These are phyloP conservation scores for Apamea sordens DNA, from an alignment of 2,888 invertebrate genomes.

Conservation along the genomic window DNA sequence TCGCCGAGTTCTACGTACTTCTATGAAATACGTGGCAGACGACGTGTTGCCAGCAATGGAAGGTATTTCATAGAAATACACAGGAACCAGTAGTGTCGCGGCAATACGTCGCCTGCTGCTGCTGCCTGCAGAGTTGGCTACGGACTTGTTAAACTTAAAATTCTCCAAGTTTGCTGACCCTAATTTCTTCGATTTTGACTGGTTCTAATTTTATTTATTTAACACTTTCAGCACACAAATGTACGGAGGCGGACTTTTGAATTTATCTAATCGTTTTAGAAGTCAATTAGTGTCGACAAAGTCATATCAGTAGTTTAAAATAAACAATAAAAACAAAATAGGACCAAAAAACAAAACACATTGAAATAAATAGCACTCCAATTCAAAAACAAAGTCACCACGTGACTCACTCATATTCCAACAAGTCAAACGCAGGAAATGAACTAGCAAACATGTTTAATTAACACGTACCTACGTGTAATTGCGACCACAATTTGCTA, in stretches of 20 bases:
- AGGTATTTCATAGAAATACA: not conserved
- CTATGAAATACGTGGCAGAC: not conserved
- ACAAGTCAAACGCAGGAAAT: constrained; percentile 57
- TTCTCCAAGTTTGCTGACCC: too few relatives aligned
- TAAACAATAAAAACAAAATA: not conserved
- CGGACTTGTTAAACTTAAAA: not conserved
- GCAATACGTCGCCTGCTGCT: not conserved
- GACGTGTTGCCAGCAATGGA: not conserved
- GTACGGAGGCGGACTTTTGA: too few relatives aligned
- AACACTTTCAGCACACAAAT: too few relatives aligned
- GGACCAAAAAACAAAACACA: not conserved
- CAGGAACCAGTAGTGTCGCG: not conserved
- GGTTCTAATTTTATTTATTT: too few relatives aligned
- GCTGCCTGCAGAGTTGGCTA: not conserved
- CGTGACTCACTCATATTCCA: constrained; percentile 21
- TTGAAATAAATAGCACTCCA: not conserved
- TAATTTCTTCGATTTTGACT: not conserved
- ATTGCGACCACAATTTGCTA: constrained; percentile 68
- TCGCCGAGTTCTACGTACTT: not conserved
- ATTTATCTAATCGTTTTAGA: not conserved
- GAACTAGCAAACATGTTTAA: constrained; percentile 63
- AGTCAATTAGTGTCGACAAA: too few relatives aligned
- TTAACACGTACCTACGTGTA: constrained; percentile 70
- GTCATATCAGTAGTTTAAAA: not conserved
- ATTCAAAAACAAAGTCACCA: constrained; percentile 25